Evolutionary conservation across 1,140 invertebrate species (phyloP).

Genomic region (Heliothis subflexa): DNA sequence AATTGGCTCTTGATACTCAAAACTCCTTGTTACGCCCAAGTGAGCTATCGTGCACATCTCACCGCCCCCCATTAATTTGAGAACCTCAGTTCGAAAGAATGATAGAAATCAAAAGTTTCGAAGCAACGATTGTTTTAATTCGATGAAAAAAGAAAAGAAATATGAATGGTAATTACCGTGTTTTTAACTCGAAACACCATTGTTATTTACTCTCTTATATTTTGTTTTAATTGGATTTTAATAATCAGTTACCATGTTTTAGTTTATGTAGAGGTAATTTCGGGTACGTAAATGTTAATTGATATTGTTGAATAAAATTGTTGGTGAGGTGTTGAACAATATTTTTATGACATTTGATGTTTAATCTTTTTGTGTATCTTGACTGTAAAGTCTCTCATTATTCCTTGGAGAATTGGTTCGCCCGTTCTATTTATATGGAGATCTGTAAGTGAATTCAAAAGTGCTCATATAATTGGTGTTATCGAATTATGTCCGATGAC

Average conservation of each 20-base stretch:
- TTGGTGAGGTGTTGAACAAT: background rate
- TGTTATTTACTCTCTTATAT: conserved; percentile 63
- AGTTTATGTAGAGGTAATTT: conserved; percentile 12
- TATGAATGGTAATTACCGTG: conserved; percentile 76
- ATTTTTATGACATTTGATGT: no score
- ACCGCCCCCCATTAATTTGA: conserved; percentile 23
- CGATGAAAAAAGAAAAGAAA: conserved; percentile 73
- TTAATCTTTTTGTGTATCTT: no score
- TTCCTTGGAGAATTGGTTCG: no score
- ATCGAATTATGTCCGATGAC: no score
- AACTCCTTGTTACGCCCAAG: background rate
- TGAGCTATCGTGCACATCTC: background rate
- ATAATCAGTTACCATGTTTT: conserved; percentile 49
- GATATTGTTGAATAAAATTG: background rate
- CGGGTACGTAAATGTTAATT: conserved; percentile 12
- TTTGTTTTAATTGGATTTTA: conserved; percentile 56
- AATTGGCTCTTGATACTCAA: background rate
- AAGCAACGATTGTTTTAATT: conserved; percentile 77
- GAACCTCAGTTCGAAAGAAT: conserved; percentile 38
- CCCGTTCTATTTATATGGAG: no score
- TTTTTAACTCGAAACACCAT: conserved; percentile 62
- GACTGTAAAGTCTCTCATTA: no score
- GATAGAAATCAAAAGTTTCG: conserved; percentile 75
- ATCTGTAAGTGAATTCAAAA: no score
- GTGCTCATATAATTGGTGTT: background rate